Base-by-base conservation (phyloP, 2,888 invertebrate species). In the Drosophila neotestacea region DNA sequence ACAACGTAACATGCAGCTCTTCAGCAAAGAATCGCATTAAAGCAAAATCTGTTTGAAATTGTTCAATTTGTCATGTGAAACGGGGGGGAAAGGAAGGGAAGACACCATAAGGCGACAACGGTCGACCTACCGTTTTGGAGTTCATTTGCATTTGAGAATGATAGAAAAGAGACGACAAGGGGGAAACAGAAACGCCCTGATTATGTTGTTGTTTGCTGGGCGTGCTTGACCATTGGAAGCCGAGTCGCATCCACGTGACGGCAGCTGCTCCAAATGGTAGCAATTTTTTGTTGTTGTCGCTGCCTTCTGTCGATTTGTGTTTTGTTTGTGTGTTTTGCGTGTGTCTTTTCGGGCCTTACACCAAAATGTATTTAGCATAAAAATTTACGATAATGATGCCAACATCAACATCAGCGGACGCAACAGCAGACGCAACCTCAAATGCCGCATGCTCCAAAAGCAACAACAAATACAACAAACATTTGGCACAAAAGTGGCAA, bases 361-460 rank as follows among this genome's bases (percentile, higher is more conserved):
- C 65, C 81, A 67, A 89, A 88, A 86, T 83, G 90, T 90, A 90
- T 89, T 90, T 90, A 91, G 88, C 90, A 90, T 90, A 89, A 91
- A 90, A 91, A 84, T 90, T 91, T 90, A 90, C 90, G 91, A 91
- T 90, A 90, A 90, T 85, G 84, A 85, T 70, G 75, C 60, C 76
- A 77, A 59, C 70, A 88, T 47, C 48, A 47, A 51, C 62, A 65
- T 44, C 69, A 44, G 56, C 41, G 38, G 51, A 47, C 39, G 13
- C 13, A 50, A 44, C 60, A 66, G 55, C 76, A 67, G 59, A 46
- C 64, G 52, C 58, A 65, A 61, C 67, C 81, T 83, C 69, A 70
- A 72, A 63, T 64, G 64, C 73, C 56, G 55, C 70, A 61, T 67
- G 73, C 58, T 55, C 73, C 68, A 81, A 81, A 74, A 83, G 84